A percentile compares a stretch with the other conserved stretches of the same genome.
Conservation (phyloP, 2,113 vertebrate species). For the Rhinichthys klamathensis region DNA sequence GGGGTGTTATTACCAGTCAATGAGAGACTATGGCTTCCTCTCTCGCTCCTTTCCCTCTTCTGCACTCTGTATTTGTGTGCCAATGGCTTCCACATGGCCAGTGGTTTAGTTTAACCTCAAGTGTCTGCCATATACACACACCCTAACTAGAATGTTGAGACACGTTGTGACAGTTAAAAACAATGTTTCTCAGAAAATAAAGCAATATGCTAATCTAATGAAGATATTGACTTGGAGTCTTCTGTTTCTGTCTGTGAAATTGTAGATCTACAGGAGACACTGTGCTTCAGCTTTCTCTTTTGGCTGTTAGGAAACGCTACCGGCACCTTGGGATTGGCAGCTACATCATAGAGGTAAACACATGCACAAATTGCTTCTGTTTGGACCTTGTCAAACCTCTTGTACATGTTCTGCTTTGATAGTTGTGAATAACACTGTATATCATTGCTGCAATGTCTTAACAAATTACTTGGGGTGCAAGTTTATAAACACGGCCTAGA, state of each 20-base stretch:
- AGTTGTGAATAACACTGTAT: background rate
- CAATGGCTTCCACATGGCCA: slow-evolving; percentile 47
- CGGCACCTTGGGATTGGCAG: slow-evolving; percentile 49
- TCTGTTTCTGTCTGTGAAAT: background rate
- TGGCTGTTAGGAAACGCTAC: slow-evolving; percentile 57
- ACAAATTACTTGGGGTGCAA: background rate
- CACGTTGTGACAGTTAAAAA: background rate
- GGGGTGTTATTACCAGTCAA: slow-evolving; percentile 53
- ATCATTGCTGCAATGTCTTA: background rate
- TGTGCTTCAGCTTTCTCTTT: slow-evolving; percentile 56
- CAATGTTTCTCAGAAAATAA: background rate
- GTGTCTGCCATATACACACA: background rate
- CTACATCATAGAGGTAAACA: slow-evolving; percentile 53
- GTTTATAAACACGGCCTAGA: background rate
- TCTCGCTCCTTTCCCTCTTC: slow-evolving; percentile 8
- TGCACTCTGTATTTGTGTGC: slow-evolving; percentile 28
- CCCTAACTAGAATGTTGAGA: background rate
- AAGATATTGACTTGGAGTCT: background rate
- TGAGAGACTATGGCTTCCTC: slow-evolving; percentile 48
- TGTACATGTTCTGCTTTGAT: background rate
- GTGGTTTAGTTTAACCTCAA: slow-evolving; percentile 22
- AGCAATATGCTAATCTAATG: background rate
- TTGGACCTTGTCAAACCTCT: background rate
- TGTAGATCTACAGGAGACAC: slow-evolving; percentile 53
- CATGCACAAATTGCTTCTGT: background rate